Evolutionary conservation across 2,888 invertebrate species (phyloP).

Genomic region (Maniola hyperantus): DNA sequence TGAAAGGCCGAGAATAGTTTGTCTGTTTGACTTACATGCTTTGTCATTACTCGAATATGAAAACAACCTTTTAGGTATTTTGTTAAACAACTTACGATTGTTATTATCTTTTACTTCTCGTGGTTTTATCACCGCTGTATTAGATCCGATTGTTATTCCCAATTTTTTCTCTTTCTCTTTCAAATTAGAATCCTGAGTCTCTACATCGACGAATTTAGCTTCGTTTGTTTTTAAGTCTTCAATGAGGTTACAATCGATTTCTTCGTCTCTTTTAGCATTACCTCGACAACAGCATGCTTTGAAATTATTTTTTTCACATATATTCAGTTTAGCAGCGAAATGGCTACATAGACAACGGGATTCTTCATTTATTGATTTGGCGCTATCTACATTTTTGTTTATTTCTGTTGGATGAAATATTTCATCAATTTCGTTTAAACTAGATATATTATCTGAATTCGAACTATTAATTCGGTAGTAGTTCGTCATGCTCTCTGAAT

Average conservation of each 20-base stretch:
- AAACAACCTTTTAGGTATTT: not conserved
- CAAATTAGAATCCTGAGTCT: constrained; percentile 54
- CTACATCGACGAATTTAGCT: constrained; percentile 49
- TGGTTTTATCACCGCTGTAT: constrained; percentile 19
- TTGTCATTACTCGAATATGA: constrained; percentile 29
- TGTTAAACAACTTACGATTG: not conserved
- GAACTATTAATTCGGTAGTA: constrained; percentile 49
- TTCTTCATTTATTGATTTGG: constrained; percentile 37
- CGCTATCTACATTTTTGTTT: constrained; percentile 46
- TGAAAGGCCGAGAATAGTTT: constrained; percentile 46
- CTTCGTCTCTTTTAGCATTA: constrained; percentile 46
- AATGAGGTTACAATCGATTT: constrained; percentile 53
- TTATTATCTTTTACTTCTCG: not conserved
- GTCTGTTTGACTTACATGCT: constrained; percentile 42
- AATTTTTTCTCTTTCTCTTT: constrained; percentile 42
- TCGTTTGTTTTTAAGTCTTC: constrained; percentile 44
- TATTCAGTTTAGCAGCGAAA: constrained; percentile 53
- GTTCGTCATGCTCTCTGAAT: constrained; percentile 58
- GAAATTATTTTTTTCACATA: constrained; percentile 42
- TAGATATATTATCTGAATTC: constrained; percentile 29
- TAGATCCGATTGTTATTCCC: constrained; percentile 40
- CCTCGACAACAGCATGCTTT: constrained; percentile 51
- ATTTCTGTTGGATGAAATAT: constrained; percentile 47
- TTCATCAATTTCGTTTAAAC: constrained; percentile 28
- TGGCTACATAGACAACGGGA: constrained; percentile 55